Base-by-base conservation (phyloP, 2,888 invertebrate species). In the Pecten maximus region DNA sequence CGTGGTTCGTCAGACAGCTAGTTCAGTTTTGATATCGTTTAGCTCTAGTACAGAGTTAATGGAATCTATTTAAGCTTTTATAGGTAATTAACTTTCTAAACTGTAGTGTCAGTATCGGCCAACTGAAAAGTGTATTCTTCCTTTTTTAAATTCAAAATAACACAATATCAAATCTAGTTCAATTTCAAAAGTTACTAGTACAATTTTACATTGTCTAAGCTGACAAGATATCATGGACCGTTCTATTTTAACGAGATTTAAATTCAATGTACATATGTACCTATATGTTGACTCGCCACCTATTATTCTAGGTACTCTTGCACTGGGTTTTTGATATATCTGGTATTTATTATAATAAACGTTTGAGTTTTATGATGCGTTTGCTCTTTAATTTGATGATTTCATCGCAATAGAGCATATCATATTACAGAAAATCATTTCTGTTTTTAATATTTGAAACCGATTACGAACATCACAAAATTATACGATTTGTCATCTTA, bases 181-280 rank as follows among this genome's bases (percentile, higher is more conserved):
- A 50, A 16, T 50, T 50, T 50, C 19, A 8, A 4, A 23, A n/a
- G 23, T 23, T 28, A 8, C 8, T 15, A 23, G 10, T 74, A 74
- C 12, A 8, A 0, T 74, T 44, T 74, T 10, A 35, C 74, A 12
- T 35, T 74, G 12, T 28, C 35, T 10, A 74, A 74, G 74, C 74
- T 74, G 0, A 74, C 74, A 28, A 74, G 0, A 35, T 35, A 74
- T 28, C 0, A 28, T 10, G 35, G 16, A 15, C n/a, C 2, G 54
- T 54, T 88, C 28, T 6, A n/a, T 23, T 28, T 88, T 48, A 35
- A 44, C n/a, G 88, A 48, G 19, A 40, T 35, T 88, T 44, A 48
- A 50, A 48, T 88, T 88, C 19, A 88, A 48, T 40, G n/a, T 44
- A 88, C 23, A 88, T 16, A 88, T 88, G 35, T 23, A 50, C 40